Base-by-base conservation (phyloP, 2,113 vertebrate genomes). In the Elachura formosa region DNA sequence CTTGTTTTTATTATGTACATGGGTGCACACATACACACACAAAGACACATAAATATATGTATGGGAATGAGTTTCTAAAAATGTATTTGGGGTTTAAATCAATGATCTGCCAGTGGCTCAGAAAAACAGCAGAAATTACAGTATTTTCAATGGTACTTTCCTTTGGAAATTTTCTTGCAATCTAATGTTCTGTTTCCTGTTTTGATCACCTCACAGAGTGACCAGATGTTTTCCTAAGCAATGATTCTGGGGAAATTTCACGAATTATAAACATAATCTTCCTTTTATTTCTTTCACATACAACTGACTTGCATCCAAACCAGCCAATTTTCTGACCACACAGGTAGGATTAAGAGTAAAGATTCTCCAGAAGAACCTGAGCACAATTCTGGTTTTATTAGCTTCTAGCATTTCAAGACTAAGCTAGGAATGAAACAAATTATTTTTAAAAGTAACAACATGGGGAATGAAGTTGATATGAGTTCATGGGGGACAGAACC, bases 21-120 rank as follows among this genome's bases (percentile, higher is more conserved):
- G 12, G 3, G 0, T 6, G 3, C 1, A 0, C 12, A 5, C 8
- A 45, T 33, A 51, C 21, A 54, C 7, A 46, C 29, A 68, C 14
- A 48, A 10, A 49, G 22, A 62, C 14, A 80, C 38, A 5, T 26
- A 61, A 81, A 18, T 41, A 13, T 20, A 48, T 40, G 14, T 26
- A 36, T 21, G 13, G n/a, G 40, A 80, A 3, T 67, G 43, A 43
- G 28, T 59, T 81, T 29, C 55, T 64, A 51, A 62, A 80, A 80
- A 25, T 36, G 1, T 34, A 31, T 63, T 90, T 86, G 28, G 9
- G 14, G 22, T 81, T 90, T 71, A 46, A 89, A 62, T 59, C 19
- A 17, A 25, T 43, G 33, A 54, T 74, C 38, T 77, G 25, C 40
- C 68, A 25, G 18, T 51, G 56, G 23, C 33, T 58, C 19, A 83